Percentiles rank a stretch among this genome's conserved stretches.
phyloP scores from a whole-genome alignment of 1,140 invertebrate genomes.

The Drosophila burlai region DNA sequence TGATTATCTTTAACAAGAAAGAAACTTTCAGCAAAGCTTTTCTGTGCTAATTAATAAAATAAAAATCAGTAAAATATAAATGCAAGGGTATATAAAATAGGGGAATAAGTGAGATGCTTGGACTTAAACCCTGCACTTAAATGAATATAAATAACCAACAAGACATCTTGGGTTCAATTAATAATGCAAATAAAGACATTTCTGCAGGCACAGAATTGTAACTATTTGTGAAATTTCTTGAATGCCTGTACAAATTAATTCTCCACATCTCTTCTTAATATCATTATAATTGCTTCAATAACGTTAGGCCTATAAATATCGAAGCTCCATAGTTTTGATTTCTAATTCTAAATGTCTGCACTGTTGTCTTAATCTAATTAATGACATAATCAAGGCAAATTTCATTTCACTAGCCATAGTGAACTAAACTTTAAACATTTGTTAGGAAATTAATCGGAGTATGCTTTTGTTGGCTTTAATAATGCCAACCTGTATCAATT shows the following conservation, averaged over 20 bases:
- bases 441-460: not conserved
- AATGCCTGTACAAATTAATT: not conserved
- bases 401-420: no score
- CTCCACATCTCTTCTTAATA: no score
- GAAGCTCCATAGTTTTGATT: not conserved
- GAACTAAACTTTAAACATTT: not conserved
- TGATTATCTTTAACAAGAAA: no score
- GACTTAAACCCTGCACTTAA: not conserved
- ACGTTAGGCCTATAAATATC: not conserved
- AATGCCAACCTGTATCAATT: not conserved
- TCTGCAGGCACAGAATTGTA: not conserved
- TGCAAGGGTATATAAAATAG: not conserved
- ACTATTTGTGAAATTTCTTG: not conserved
- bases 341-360: not conserved
- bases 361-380: not conserved
- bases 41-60: no score
- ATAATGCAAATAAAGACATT: not conserved
- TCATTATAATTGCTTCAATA: not conserved
- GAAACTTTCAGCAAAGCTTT: no score
- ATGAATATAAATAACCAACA: not conserved
- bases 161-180: not conserved
- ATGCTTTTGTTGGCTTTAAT: not conserved
- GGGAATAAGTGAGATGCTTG: no score
- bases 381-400: not conserved
- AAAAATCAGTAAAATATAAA: no score